Conservation (phyloP, 2,888 invertebrate genomes). For the Ectemnius lituratus region DNA sequence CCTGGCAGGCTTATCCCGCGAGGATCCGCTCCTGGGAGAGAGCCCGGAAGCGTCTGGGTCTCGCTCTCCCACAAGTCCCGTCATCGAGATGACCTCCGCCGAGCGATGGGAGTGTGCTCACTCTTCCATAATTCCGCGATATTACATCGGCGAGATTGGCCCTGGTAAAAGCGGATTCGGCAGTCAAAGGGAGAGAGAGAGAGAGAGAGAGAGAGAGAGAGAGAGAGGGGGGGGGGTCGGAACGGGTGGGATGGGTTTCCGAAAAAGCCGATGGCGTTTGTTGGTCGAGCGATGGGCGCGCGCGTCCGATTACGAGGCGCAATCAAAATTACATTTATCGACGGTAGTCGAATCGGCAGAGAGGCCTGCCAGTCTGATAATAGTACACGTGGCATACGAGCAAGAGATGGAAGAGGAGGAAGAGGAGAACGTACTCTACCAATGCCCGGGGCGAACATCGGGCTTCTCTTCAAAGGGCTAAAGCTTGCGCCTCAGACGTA, state of each 20-base stretch:
- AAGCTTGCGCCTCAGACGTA: neutral
- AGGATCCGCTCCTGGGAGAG: too few relatives aligned
- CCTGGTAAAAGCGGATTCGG: neutral
- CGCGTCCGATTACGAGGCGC: neutral
- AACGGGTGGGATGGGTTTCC: neutral
- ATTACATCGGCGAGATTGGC: constrained; percentile 2
- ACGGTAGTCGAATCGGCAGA: neutral
- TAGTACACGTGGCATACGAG: neutral
- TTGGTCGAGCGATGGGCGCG: neutral
- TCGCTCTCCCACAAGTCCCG: too few relatives aligned
- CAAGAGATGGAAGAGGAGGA: neutral
- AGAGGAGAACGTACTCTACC: neutral
- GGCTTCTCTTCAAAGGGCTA: neutral
- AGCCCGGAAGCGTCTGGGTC: too few relatives aligned
- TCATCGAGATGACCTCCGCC: too few relatives aligned
- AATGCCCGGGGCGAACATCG: neutral
- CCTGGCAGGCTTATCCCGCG: too few relatives aligned
- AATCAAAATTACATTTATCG: constrained; percentile 1
- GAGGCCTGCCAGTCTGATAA: neutral
- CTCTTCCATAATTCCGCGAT: constrained; percentile 10
- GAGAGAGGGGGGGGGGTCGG: too few relatives aligned
- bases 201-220: too few relatives aligned
- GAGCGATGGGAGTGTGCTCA: neutral
- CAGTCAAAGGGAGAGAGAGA: neutral
- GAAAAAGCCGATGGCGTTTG: neutral